A percentile compares a stretch with the other conserved stretches of the same genome.
Conservation (phyloP, 2,888 invertebrate species). For the Papilio protenor region DNA sequence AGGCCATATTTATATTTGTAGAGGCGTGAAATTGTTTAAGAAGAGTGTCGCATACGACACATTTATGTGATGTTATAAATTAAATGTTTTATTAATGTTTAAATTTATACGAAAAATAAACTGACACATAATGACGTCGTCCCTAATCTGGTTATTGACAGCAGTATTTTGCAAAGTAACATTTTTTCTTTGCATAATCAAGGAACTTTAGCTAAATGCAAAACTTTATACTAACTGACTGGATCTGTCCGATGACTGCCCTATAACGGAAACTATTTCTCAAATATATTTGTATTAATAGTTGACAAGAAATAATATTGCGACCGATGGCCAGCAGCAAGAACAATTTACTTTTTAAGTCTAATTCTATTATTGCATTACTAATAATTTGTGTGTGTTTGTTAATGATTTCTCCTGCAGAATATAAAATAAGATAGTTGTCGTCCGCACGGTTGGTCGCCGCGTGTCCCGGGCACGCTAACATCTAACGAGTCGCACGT, state of each 20-base stretch:
- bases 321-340: background rate
- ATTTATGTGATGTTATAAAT: background rate
- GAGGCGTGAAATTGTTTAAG: background rate
- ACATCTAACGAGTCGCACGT: conserved; percentile 72
- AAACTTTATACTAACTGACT: background rate
- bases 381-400: background rate
- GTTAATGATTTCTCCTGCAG: conserved; percentile 5
- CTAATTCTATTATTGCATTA: background rate
- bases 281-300: background rate
- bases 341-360: background rate
- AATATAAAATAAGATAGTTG: background rate
- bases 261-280: background rate
- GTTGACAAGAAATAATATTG: background rate
- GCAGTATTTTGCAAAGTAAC: background rate
- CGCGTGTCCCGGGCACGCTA: conserved; percentile 44
- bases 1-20: background rate
- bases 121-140: background rate
- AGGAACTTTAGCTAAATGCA: background rate
- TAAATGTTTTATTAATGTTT: background rate
- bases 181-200: background rate
- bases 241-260: background rate
- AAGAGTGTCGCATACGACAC: background rate
- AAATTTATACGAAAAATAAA: background rate
- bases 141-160: background rate
- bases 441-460: background rate